Conservation (phyloP, 2,797 vertebrate genomes). For the Xyrichtys novacula region DNA sequence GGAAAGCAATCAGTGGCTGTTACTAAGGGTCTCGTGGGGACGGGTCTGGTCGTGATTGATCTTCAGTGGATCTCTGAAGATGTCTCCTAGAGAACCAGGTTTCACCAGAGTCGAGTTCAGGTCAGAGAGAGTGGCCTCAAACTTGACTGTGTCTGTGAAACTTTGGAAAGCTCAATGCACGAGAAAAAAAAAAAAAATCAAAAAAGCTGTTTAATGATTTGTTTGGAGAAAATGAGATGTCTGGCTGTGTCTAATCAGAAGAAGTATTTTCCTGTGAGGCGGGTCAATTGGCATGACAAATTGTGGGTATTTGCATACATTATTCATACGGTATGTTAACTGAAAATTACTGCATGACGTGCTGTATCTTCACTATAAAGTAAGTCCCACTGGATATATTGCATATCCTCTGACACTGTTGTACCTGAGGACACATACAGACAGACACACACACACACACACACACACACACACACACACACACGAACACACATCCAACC, state of each 20-base stretch:
- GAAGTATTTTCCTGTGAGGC: slow-evolving; percentile 19
- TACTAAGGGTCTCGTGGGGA: slow-evolving; percentile 87
- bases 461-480: slow-evolving; percentile 18
- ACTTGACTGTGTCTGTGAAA: slow-evolving; percentile 58
- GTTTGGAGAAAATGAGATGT: slow-evolving; percentile 32
- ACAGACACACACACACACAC: slow-evolving; percentile 20
- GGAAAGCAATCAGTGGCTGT: slow-evolving; percentile 89
- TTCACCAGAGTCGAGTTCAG: slow-evolving; percentile 67
- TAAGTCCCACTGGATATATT: slow-evolving; percentile 64
- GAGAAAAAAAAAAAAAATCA: slow-evolving; percentile 8
- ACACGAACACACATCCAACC: slow-evolving; percentile 31
- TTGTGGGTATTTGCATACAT: slow-evolving; percentile 64
- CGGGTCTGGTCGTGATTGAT: slow-evolving; percentile 83
- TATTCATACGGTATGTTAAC: slow-evolving; percentile 52
- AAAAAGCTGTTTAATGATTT: slow-evolving; percentile 22
- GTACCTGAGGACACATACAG: slow-evolving; percentile 58
- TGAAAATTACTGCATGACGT: slow-evolving; percentile 50
- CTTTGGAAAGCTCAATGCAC: slow-evolving; percentile 47
- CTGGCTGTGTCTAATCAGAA: slow-evolving; percentile 27
- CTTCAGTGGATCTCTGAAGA: slow-evolving; percentile 83
- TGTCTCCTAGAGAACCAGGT: slow-evolving; percentile 73
- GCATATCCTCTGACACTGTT: slow-evolving; percentile 57
- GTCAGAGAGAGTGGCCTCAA: slow-evolving; percentile 60
- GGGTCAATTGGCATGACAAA: slow-evolving; percentile 64
- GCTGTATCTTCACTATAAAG: slow-evolving; percentile 52